Conservation (phyloP, 1,140 invertebrate species). For the Drosophila lacertosa region DNA sequence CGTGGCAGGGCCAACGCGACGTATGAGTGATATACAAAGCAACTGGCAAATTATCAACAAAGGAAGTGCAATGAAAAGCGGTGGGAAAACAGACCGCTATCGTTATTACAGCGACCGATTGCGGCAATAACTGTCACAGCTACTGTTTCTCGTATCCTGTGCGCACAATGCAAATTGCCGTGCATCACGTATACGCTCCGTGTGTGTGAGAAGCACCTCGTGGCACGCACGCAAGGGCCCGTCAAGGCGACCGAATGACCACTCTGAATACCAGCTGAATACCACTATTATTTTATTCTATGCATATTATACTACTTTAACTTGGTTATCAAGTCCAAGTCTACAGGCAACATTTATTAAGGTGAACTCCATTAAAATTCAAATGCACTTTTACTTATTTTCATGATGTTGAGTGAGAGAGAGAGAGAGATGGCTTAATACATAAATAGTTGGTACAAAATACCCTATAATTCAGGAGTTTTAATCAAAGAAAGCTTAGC, state of each 20-base stretch:
- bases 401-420: too few relatives aligned
- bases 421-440: too few relatives aligned
- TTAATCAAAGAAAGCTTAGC: too few relatives aligned
- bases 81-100: constrained; percentile 30
- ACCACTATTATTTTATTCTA: background rate
- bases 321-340: background rate
- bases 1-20: constrained; percentile 36
- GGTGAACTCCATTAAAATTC: background rate
- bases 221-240: constrained; percentile 11
- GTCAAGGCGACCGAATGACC: constrained; percentile 11
- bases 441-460: too few relatives aligned
- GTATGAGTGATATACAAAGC: constrained; percentile 53
- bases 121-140: constrained; percentile 1
- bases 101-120: constrained; percentile 8
- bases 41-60: constrained; percentile 21
- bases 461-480: too few relatives aligned
- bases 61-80: constrained; percentile 26
- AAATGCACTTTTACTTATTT: too few relatives aligned
- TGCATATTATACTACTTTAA: background rate
- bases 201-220: background rate
- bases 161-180: background rate
- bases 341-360: background rate
- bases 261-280: constrained; percentile 1
- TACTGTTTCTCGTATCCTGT: constrained; percentile 1
- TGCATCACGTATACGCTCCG: constrained; percentile 13